Evolutionary conservation across 2,888 invertebrate genomes (phyloP), one percentile per base, ranked within the genome.

Genomic region (Keiferia lycopersicella): DNA sequence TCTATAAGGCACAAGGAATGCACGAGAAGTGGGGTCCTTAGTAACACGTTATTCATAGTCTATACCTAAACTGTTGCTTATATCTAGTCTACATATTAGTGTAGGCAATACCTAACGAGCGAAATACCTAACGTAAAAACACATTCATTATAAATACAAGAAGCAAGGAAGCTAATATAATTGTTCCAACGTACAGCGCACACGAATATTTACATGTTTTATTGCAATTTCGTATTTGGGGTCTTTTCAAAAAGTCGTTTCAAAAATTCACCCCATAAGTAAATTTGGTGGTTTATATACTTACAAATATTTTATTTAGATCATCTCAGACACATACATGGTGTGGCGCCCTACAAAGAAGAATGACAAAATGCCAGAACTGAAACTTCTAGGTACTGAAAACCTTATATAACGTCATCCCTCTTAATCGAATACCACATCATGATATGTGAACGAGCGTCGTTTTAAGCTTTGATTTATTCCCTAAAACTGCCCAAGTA

Each of bases 1-100:
- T 68, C 65, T 75, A 76, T 87, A 90, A 91, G 91, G 91, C 91
- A 91, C 90, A 77, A 77, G 86, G 91, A 91, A 91, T 91, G 91
- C 91, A 84, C 83, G 72, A 82, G 79, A 79, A 81, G 78, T 60
- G 39, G 57, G 30, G 51, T n/a, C 58, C 22, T 62, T 50, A 53
- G n/a, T 53, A 61, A 61, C 18, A 58, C 10, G 30, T 56, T 30
- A 58, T 14, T 11, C 30, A 18, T 38, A 58, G 7, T n/a, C n/a
- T n/a, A n/a, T n/a, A 57, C 11, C 30, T 53, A 53, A 53, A 4
- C n/a, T 53, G 22, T 6, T 30, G 6, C 1, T 34, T 34, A 4
- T 22, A 22, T 18, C 26, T 48, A 51, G 18, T 51, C 20, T 20
- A 51, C 10, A 51, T 11, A 51, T 20, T 12, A 51, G 6, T 51